Evolutionary conservation across 2,888 invertebrate genomes (phyloP).

Genomic region (Hartigia nigra): DNA sequence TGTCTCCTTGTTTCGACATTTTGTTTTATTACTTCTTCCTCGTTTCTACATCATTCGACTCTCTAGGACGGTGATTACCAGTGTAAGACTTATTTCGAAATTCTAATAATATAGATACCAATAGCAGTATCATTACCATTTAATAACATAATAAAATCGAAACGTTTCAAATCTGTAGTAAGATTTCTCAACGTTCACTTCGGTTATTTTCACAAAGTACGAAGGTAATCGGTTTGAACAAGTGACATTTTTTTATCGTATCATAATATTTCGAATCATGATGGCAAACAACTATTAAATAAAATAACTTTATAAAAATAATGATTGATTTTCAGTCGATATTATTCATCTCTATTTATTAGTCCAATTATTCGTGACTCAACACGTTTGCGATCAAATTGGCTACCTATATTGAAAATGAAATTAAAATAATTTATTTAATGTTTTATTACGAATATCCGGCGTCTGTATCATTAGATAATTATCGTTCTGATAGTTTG

Average conservation of each 20-base stretch:
- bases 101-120: neutral
- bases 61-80: neutral
- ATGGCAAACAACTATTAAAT: neutral
- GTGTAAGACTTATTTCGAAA: neutral
- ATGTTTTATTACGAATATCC: neutral
- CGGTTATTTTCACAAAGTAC: neutral
- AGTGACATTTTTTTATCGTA: neutral
- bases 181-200: neutral
- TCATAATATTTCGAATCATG: neutral
- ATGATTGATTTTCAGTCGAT: neutral
- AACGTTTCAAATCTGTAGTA: neutral
- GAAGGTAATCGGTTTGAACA: neutral
- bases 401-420: neutral
- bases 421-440: neutral
- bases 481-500: conserved; percentile 31
- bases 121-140: neutral
- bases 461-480: conserved; percentile 29
- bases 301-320: neutral
- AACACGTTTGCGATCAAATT: neutral
- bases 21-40: neutral
- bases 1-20: neutral
- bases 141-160: neutral
- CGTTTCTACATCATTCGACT: neutral
- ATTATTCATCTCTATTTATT: neutral
- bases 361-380: conserved; percentile 13